Evolutionary conservation across 2,797 vertebrate species (phyloP), one percentile per base, ranked within the genome.

Genomic region (Acrossocheilus fasciatus): DNA sequence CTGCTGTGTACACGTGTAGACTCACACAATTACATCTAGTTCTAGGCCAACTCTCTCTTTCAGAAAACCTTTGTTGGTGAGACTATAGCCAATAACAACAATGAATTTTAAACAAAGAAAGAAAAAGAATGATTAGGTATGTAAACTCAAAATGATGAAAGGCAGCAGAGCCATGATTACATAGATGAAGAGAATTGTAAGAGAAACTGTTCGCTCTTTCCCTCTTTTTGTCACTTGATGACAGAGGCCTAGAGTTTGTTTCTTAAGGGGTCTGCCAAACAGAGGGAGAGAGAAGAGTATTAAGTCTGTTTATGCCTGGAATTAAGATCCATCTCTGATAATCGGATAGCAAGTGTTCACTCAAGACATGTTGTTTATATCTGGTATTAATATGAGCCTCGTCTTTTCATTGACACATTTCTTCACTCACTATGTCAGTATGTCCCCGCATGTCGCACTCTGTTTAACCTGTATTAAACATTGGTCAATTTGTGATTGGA

Each of bases 61-160:
- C 1, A 8, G 43, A 81, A 81, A 81, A 79, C 39, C 39, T 64
- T 26, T 79, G 57, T 64, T 79, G 39, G 57, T 6, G 43, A 68
- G 43, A 50, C 26, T 43, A 36, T 8, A 47, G 26, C 62, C 62
- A 81, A 50, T 81, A 50, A 81, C 41, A 81, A 81, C 62, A 47
- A 68, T 45, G 10, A 68, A 15, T 81, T 81, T 68, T 47, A 81
- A 36, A 81, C 59, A 47, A 68, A 68, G 17, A 23, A 15, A n/a
- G 17, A 81, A 36, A 64, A 81, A 36, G 6, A 81, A 23, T 81
- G 43, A 50, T 68, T 50, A 26, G 36, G 54, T 79, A n/a, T 81
- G 30, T 68, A 81, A 68, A 81, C 62, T 68, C 78, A 15, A 50
- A 68, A 81, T 81, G 62, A 50, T 81, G 62, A 81, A 81, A 81